Evolutionary conservation across 2,113 vertebrate genomes (phyloP), one percentile per base, ranked within the genome.

Genomic region (Poeciliopsis retropinna): DNA sequence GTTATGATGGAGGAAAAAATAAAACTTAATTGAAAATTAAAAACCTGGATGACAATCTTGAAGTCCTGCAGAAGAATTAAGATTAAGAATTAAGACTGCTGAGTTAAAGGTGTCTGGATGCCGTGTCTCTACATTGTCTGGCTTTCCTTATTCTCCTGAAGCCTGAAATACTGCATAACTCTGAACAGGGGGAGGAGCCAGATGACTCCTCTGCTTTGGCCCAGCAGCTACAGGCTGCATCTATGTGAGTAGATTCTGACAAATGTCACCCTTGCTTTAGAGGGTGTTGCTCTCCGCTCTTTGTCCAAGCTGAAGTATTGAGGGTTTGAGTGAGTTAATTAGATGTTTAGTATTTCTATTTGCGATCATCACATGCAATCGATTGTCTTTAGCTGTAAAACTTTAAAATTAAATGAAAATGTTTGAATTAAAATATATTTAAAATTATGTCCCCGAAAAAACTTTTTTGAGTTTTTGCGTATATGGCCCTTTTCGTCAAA

Each of bases 151-250:
- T 78, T 92, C 88, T 94, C 93, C 91, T 91, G 93, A 93, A 95
- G 93, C 91, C 96, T 96, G 95, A 95, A 96, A 96, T 97, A 97
- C 93, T 92, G 93, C 89, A 64, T 92, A 91, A 92, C 85, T 91
- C 93, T 90, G 34, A 85, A 76, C 93, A 93, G 94, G 93, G 96
- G 96, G 96, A 96, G 97, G 96, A 97, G 97, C 90, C 78, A 94
- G 86, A 93, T 91, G 89, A 93, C 86, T 90, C 87, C 80, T 80
- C 88, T 79, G 71, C 88, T 93, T 93, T 94, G 92, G 93, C 94
- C 74, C 72, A 70, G 85, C 64, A 77, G 78, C 62, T 81, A 83
- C 65, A 69, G 72, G 82, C 81, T 74, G 67, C 64, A 89, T 11
- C 34, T 78, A 81, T 92, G 86, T 86, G 64, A 80, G 70, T 41